A percentile compares a stretch with the other conserved stretches of the same genome.
phyloP scores from a whole-genome alignment of 2,888 invertebrate genomes.

The Schizotus pectinicornis region DNA sequence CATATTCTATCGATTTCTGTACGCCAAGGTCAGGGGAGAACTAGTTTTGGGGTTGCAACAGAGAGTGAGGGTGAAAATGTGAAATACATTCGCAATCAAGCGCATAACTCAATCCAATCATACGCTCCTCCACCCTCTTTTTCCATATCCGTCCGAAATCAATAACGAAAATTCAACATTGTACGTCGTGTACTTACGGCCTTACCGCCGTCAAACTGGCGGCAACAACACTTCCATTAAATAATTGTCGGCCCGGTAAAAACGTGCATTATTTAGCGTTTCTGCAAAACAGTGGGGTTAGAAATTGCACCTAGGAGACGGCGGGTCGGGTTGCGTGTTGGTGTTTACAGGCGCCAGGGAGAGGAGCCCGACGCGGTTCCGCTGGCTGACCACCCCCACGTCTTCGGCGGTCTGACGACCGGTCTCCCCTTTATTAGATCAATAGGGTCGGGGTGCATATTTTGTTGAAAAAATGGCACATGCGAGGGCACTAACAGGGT shows the following conservation, averaged over 20 bases:
- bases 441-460: constrained; percentile 37
- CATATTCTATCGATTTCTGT: constrained; percentile 13
- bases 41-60: constrained; percentile 23
- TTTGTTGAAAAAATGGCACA: constrained; percentile 28
- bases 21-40: constrained; percentile 28
- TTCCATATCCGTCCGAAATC: not conserved
- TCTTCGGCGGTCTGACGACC: constrained; percentile 32
- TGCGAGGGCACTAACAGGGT: constrained; percentile 3
- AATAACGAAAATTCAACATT: not conserved
- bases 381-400: constrained; percentile 47
- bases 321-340: constrained; percentile 19
- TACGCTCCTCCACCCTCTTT: not conserved
- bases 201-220: not conserved
- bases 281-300: constrained; percentile 6
- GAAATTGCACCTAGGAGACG: constrained; percentile 17
- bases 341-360: constrained; percentile 20
- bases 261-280: constrained; percentile 5
- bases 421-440: constrained; percentile 40
- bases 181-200: no score
- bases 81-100: constrained; percentile 24
- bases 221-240: not conserved
- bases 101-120: constrained; percentile 6
- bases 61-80: constrained; percentile 20
- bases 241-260: not conserved
- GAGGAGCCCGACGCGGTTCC: constrained; percentile 36